Percentiles rank a stretch among this genome's conserved stretches.
These are phyloP conservation scores for Metellina segmentata DNA, from an alignment of 2,888 invertebrate genomes.

Conservation along the genomic window DNA sequence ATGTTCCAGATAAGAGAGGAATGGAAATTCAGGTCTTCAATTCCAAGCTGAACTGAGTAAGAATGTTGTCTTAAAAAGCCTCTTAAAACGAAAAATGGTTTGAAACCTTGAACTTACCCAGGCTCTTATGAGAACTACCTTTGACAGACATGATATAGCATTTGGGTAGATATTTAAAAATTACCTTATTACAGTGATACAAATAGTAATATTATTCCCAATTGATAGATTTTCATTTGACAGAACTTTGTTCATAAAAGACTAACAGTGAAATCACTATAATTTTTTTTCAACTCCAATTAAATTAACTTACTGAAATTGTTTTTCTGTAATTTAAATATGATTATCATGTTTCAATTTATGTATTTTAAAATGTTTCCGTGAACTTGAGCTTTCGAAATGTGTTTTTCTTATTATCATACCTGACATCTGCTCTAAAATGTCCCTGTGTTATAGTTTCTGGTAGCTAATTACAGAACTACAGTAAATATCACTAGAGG, in stretches of 20 bases:
- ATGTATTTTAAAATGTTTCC: neutral
- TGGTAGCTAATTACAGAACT: too few relatives aligned
- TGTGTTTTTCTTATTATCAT: too few relatives aligned
- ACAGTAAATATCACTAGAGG: too few relatives aligned
- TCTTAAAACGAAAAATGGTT: neutral
- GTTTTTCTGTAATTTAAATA: neutral
- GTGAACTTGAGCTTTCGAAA: too few relatives aligned
- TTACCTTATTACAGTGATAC: slow-evolving; percentile 26
- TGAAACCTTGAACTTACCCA: neutral
- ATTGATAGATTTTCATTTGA: neutral
- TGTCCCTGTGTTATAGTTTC: too few relatives aligned
- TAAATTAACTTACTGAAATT: neutral
- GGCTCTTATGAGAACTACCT: neutral
- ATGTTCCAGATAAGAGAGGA: neutral
- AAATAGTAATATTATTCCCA: slow-evolving; percentile 3
- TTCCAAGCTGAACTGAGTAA: neutral
- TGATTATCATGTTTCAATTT: neutral
- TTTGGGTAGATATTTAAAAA: slow-evolving; percentile 9
- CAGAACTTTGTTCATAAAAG: neutral
- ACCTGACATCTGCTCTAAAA: too few relatives aligned
- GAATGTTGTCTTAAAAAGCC: neutral
- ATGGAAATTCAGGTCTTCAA: neutral
- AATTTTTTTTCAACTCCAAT: neutral
- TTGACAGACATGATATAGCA: slow-evolving; percentile 18
- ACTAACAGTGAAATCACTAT: neutral